These are phyloP conservation scores for Dreissena polymorpha DNA, from an alignment of 1,140 invertebrate genomes.

Conservation along the genomic window DNA sequence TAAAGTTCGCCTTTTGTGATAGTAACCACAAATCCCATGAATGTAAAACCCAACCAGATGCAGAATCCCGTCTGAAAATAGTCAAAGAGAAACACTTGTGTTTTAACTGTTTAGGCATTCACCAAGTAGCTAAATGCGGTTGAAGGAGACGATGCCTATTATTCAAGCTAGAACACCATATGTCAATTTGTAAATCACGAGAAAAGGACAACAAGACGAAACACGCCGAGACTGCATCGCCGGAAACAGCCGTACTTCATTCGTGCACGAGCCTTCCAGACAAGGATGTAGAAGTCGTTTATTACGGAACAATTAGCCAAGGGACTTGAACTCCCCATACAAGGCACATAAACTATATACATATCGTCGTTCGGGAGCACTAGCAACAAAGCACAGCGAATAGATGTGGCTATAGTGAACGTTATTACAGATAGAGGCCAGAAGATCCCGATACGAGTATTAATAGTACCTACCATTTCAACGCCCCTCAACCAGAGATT, in stretches of 20 bases:
- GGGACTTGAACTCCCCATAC: not conserved
- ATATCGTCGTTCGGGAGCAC: not conserved
- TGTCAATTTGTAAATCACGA: not conserved
- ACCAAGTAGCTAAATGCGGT: not conserved
- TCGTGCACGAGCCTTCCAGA: not conserved
- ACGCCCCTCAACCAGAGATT: no score
- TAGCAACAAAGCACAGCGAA: not conserved
- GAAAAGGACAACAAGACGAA: not conserved
- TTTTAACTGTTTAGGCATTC: not conserved
- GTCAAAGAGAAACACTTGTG: not conserved
- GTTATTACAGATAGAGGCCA: no score
- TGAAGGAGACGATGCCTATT: not conserved
- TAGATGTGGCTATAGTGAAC: not conserved
- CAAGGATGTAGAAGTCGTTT: constrained; percentile 21
- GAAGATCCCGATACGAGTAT: no score
- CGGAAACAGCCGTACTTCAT: not conserved
- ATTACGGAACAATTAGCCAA: constrained; percentile 28
- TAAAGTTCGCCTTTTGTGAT: no score
- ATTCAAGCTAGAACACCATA: not conserved
- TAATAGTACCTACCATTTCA: no score
- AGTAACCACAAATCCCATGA: no score
- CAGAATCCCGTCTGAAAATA: not conserved
- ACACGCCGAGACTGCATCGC: not conserved
- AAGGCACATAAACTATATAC: constrained; percentile 2
- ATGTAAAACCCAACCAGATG: no score